These are phyloP conservation scores for Apotomis turbidana DNA, from an alignment of 2,888 invertebrate genomes.

Conservation along the genomic window DNA sequence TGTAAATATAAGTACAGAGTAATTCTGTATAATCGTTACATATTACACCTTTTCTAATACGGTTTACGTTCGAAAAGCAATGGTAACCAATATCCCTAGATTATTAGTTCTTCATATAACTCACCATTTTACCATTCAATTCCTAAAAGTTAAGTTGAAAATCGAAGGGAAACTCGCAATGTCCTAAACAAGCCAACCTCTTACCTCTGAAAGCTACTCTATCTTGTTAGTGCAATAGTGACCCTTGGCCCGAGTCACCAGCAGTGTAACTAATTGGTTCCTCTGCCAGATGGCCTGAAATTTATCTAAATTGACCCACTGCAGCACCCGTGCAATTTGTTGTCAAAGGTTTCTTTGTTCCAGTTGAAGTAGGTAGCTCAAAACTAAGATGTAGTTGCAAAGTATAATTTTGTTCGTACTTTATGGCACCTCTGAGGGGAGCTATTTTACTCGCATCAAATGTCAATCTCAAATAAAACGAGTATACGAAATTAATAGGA, in stretches of 20 bases:
- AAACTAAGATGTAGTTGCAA: neutral
- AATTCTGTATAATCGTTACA: no score
- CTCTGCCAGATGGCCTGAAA: conserved; percentile 33
- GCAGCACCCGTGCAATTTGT: conserved; percentile 8
- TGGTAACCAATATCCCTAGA: no score
- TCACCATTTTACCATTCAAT: no score
- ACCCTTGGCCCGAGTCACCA: conserved; percentile 15
- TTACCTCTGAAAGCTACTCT: conserved; percentile 17
- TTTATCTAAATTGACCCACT: conserved; percentile 26
- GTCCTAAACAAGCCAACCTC: conserved; percentile 4
- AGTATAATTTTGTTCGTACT: no score
- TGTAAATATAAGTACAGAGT: no score
- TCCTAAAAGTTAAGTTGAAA: neutral
- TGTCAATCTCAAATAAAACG: no score
- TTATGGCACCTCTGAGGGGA: no score
- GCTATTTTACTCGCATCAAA: no score
- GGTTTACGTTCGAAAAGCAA: no score
- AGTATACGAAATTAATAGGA: no score
- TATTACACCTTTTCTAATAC: no score
- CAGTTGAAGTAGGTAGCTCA: conserved; percentile 51
- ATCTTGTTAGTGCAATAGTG: conserved; percentile 21
- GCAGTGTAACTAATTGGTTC: conserved; percentile 29
- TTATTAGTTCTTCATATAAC: no score
- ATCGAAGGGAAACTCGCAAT: neutral
- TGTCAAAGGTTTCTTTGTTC: conserved; percentile 19